phyloP scores from a whole-genome alignment of 2,113 vertebrate genomes.

The Nymphicus hollandicus region DNA sequence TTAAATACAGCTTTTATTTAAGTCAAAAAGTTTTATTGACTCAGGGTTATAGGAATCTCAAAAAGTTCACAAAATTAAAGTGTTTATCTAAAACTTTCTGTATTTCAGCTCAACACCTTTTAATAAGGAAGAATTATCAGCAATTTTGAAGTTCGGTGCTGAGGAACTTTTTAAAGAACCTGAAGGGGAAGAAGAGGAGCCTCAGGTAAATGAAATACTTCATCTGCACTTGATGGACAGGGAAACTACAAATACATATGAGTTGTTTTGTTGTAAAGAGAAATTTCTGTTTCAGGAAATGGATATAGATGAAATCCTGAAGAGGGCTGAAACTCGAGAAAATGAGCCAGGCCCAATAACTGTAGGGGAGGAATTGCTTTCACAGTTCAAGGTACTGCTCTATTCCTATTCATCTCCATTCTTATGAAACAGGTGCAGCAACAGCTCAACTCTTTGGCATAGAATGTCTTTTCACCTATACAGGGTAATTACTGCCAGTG shows the following conservation, averaged over 20 bases:
- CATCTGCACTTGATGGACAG: neutral
- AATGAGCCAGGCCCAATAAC: constrained; percentile 92
- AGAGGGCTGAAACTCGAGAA: constrained; percentile 93
- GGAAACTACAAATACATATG: neutral
- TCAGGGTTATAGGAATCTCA: constrained; percentile 38
- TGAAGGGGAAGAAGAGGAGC: constrained; percentile 95
- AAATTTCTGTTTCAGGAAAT: constrained; percentile 83
- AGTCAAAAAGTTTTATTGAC: neutral
- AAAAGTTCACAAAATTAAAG: neutral
- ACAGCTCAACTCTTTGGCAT: neutral
- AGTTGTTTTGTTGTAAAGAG: constrained; percentile 22
- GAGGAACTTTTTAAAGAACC: constrained; percentile 98
- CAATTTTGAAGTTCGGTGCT: constrained; percentile 96
- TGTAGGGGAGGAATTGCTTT: constrained; percentile 94
- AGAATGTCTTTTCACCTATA: neutral
- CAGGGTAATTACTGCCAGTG: neutral
- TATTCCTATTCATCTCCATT: neutral
- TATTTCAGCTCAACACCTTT: constrained; percentile 90
- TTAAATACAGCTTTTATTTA: neutral
- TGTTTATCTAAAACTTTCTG: constrained; percentile 6
- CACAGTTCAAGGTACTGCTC: constrained; percentile 90
- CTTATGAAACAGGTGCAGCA: neutral
- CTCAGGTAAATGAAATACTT: constrained; percentile 78
- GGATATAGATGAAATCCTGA: constrained; percentile 97
- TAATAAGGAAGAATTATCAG: constrained; percentile 96